Evolutionary conservation across 2,888 invertebrate species (phyloP).

Genomic region (Leptothorax acervorum): DNA sequence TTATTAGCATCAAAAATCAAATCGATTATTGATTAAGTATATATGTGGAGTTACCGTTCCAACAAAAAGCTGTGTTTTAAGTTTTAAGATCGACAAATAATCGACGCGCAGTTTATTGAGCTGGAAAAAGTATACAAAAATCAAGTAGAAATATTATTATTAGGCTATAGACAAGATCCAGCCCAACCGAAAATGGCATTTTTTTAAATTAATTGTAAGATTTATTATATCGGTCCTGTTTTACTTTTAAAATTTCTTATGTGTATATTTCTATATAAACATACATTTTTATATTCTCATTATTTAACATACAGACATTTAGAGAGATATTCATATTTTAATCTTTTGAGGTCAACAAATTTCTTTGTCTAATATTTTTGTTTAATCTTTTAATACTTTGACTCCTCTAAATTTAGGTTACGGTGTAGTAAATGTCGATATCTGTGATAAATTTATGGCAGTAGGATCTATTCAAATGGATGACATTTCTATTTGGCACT

Average conservation of each 20-base stretch:
- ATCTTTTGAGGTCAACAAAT: background rate
- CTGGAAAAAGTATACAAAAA: too few species aligned
- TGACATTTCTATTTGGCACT: constrained; percentile 54
- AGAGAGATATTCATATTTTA: background rate
- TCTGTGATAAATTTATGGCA: constrained; percentile 37
- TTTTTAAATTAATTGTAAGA: too few species aligned
- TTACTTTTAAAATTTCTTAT: background rate
- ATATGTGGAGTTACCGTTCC: too few species aligned
- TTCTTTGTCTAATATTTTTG: background rate
- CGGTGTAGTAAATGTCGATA: constrained; percentile 36
- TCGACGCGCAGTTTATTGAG: too few species aligned
- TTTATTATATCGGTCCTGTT: too few species aligned
- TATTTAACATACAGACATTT: background rate
- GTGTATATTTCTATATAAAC: background rate
- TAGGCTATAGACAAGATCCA: too few species aligned
- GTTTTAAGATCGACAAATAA: too few species aligned
- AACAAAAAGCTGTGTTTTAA: too few species aligned
- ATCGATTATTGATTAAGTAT: too few species aligned
- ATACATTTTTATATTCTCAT: background rate
- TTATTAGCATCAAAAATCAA: too few species aligned
- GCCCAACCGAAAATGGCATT: too few species aligned
- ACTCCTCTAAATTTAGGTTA: constrained; percentile 45
- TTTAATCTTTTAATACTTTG: constrained; percentile 6
- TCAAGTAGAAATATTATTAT: too few species aligned
- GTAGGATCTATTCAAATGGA: constrained; percentile 52